phyloP scores from a whole-genome alignment of 2,797 vertebrate genomes.

The Anguilla megastoma region DNA sequence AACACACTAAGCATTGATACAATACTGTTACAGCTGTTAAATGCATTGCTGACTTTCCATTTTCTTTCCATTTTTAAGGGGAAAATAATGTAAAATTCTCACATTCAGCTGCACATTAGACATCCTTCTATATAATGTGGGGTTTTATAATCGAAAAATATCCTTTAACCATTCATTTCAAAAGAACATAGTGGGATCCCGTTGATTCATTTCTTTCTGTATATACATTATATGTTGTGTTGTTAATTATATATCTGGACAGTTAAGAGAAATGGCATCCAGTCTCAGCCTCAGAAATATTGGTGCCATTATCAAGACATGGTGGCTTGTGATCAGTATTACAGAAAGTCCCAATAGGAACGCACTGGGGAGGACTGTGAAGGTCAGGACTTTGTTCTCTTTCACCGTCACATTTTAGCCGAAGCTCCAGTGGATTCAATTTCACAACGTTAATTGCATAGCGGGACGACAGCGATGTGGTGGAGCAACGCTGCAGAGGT shows the following conservation, averaged over 20 bases:
- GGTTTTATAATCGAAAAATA: background rate
- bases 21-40: constrained; percentile 4
- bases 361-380: background rate
- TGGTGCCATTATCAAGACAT: background rate
- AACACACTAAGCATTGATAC: background rate
- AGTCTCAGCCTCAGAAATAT: background rate
- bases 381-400: background rate
- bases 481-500: background rate
- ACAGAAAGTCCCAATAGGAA: background rate
- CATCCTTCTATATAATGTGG: no score
- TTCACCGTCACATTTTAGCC: background rate
- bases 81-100: background rate
- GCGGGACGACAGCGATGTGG: background rate
- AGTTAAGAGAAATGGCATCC: background rate
- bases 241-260: background rate
- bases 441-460: background rate
- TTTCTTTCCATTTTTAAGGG: background rate
- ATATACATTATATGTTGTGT: background rate
- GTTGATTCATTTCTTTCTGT: background rate
- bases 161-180: background rate
- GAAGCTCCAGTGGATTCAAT: background rate
- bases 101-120: no score
- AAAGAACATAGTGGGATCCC: background rate
- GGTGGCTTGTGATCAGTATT: background rate
- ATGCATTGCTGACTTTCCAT: background rate